Percentiles rank a stretch among this genome's conserved stretches.
phyloP scores from a whole-genome alignment of 2,888 invertebrate species.

The Hypsopygia costalis region DNA sequence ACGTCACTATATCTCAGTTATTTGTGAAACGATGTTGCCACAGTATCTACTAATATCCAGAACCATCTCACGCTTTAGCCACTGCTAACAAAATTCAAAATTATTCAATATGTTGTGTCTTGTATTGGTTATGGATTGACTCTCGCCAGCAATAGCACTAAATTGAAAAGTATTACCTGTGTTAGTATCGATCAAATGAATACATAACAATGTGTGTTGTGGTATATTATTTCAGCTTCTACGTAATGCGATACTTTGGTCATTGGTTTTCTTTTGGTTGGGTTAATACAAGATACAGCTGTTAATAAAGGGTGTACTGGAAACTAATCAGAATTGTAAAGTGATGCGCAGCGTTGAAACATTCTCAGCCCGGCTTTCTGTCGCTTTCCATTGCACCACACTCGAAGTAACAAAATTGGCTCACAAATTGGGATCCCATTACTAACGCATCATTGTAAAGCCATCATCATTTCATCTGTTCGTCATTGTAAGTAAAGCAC shows the following conservation, averaged over 20 bases:
- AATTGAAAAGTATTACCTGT: conserved; percentile 40
- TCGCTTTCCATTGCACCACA: conserved; percentile 79
- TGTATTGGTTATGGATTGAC: conserved; percentile 78
- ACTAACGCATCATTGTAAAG: conserved; percentile 79
- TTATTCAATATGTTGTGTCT: conserved; percentile 76
- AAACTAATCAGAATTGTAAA: conserved; percentile 70
- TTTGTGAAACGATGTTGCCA: conserved; percentile 24
- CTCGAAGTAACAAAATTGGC: conserved; percentile 75
- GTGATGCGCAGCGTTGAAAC: conserved; percentile 56
- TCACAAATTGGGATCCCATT: conserved; percentile 77
- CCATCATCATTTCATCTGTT: conserved; percentile 70
- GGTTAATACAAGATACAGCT: conserved; percentile 81
- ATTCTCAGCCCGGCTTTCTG: conserved; percentile 69
- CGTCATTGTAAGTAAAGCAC: conserved; percentile 77
- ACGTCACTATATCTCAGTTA: neutral
- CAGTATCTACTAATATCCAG: conserved; percentile 55
- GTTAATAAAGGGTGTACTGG: conserved; percentile 75
- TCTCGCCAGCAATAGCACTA: conserved; percentile 38
- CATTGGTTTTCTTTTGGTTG: conserved; percentile 80
- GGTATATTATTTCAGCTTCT: conserved; percentile 76
- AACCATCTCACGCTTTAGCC: conserved; percentile 73
- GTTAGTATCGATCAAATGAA: conserved; percentile 34
- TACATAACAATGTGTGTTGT: conserved; percentile 67
- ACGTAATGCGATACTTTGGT: conserved; percentile 75
- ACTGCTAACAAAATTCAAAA: conserved; percentile 79